Evolutionary conservation across 1,140 invertebrate genomes (phyloP), one percentile per base, ranked within the genome.

Genomic region (Drosophila arizonae): DNA sequence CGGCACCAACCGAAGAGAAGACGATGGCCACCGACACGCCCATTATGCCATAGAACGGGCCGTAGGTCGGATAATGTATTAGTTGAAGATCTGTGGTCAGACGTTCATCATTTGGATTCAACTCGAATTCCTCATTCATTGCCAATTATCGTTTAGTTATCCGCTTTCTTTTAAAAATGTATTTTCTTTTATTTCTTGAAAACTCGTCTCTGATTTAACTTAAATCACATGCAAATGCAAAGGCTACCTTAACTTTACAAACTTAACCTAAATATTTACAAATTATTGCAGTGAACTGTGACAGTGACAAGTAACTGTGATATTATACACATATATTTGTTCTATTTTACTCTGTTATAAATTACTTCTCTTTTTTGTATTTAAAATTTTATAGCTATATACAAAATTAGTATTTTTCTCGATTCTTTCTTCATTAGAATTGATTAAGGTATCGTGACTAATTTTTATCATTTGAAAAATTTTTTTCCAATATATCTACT

Each of bases 21-120:
- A 99, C 97, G 93, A 99, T 99, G 77, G 98, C 98, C 65, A 97
- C 95, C 80, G 97, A 96, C 79, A 97, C 97, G 87, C 98, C 98
- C 97, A 99, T 99, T 75, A 98, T 96, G 91, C 98, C 98, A 93
- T 99, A 99, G 94, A 99, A 99, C 3, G 82, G 82, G 1, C 63
- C 55, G 24, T 87, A 86, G 0, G 62, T 24, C 0, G 81, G 81
- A 60, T 36, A 39, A 11, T 11, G 10, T 39, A 39, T 13, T 3
- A 39, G 11, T 10, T 11, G 10, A 39, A 3, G 11, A 39, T 39
- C 36, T 11, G 36, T 10, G 8, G 8, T 9, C 21, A 24, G 21
- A 10, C 8, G 9, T 36, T 36, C 1, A 26, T 30, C 28, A 30
- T 30, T 30, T 30, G 6, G 6, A 30, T 30, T 4, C 6, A 30